These are phyloP conservation scores for Aphis craccivora DNA, from an alignment of 1,140 invertebrate species.

Conservation along the genomic window DNA sequence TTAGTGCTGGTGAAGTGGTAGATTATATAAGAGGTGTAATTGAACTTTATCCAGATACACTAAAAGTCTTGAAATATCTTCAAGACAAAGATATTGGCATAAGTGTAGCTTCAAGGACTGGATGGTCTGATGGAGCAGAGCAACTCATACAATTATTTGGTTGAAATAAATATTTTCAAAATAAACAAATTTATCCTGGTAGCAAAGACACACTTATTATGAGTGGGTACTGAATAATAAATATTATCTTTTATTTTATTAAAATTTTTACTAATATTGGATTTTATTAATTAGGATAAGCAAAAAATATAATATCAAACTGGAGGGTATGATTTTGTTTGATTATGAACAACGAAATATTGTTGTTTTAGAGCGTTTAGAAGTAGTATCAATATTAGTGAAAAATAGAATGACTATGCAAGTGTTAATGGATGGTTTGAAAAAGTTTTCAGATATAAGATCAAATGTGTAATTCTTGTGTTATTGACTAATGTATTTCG, in stretches of 20 bases:
- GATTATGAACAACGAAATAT: conserved; percentile 75
- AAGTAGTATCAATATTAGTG: conserved; percentile 70
- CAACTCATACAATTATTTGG: conserved; percentile 73
- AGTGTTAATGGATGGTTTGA: conserved; percentile 67
- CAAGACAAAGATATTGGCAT: conserved; percentile 69
- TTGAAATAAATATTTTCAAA: conserved; percentile 76
- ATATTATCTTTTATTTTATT: neutral
- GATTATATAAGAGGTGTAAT: conserved; percentile 68
- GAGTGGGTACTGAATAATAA: conserved; percentile 66
- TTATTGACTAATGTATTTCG: neutral
- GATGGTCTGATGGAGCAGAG: conserved; percentile 72
- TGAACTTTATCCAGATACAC: conserved; percentile 70
- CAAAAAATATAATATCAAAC: conserved; percentile 42
- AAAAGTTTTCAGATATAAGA: conserved; percentile 62
- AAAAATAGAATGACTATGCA: conserved; percentile 66
- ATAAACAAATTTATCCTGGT: conserved; percentile 80
- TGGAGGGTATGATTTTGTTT: conserved; percentile 74
- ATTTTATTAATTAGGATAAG: conserved; percentile 31
- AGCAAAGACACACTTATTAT: conserved; percentile 75
- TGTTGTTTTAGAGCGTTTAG: conserved; percentile 67
- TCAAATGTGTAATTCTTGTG: neutral
- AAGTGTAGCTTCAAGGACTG: conserved; percentile 74
- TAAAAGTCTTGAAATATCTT: conserved; percentile 70
- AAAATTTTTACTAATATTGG: neutral
- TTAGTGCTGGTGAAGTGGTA: conserved; percentile 65